These are phyloP conservation scores for Synanceia verrucosa DNA, from an alignment of 2,797 vertebrate genomes.

Conservation along the genomic window DNA sequence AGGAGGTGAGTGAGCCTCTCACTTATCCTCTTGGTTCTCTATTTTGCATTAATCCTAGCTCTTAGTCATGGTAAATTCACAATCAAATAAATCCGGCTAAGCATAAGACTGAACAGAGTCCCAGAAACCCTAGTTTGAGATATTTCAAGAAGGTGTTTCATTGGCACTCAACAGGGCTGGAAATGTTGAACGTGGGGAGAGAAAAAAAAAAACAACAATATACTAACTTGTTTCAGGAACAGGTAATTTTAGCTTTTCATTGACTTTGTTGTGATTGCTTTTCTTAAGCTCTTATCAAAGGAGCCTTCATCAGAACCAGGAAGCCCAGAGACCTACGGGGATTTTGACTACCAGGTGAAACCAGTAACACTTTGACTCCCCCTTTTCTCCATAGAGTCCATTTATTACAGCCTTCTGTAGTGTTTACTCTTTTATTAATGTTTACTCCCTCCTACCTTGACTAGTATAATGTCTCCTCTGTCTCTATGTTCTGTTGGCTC, in stretches of 20 bases:
- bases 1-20: constrained; percentile 84
- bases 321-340: constrained; percentile 85
- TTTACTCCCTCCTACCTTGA: background rate
- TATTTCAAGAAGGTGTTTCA: constrained; percentile 35
- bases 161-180: constrained; percentile 1
- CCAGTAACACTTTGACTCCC: background rate
- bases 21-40: constrained; percentile 32
- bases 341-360: constrained; percentile 91
- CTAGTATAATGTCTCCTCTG: constrained; percentile 16
- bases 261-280: background rate
- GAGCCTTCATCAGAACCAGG: constrained; percentile 81
- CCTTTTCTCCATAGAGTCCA: background rate
- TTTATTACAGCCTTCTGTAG: constrained; percentile 18
- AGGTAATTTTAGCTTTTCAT: background rate
- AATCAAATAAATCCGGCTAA: constrained; percentile 49
- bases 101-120: constrained; percentile 33
- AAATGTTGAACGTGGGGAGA: background rate
- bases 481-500: background rate
- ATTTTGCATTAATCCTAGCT: constrained; percentile 45
- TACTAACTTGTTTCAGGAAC: constrained; percentile 1
- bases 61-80: constrained; percentile 60
- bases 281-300: constrained; percentile 86
- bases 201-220: constrained; percentile 1
- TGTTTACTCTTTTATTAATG: constrained; percentile 8
- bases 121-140: constrained; percentile 35